Evolutionary conservation across 2,797 vertebrate genomes (phyloP).

Genomic region (Gallinago stenura): DNA sequence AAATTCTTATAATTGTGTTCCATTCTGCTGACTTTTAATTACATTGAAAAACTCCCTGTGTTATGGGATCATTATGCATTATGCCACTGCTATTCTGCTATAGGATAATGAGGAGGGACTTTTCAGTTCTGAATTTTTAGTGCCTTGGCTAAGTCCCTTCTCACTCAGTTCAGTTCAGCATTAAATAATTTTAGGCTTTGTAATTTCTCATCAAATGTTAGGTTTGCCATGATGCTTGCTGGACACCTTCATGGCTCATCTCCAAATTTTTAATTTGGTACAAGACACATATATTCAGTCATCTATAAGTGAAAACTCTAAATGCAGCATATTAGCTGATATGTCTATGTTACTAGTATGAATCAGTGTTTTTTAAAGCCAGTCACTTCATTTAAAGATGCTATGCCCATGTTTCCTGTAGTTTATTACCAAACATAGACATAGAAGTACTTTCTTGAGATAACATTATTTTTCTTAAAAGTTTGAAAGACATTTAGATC

Average conservation of each 20-base stretch:
- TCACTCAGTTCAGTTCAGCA: neutral
- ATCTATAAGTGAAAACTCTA: neutral
- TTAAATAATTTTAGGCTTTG: slow-evolving; percentile 25
- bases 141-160: neutral
- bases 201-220: slow-evolving; percentile 22
- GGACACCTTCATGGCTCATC: neutral
- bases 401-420: neutral
- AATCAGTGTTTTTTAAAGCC: neutral
- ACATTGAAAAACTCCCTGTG: slow-evolving; percentile 19
- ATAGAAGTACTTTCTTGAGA: neutral
- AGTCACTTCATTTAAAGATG: neutral
- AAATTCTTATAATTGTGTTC: slow-evolving; percentile 35
- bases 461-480: neutral
- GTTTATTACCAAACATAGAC: neutral
- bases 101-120: slow-evolving; percentile 25
- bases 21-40: slow-evolving; percentile 52
- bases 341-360: neutral
- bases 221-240: neutral
- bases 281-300: neutral
- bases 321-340: neutral
- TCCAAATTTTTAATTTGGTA: slow-evolving; percentile 9
- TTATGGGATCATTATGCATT: slow-evolving; percentile 18
- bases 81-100: neutral
- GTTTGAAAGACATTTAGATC: neutral
- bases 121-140: slow-evolving; percentile 29